Percentiles rank a stretch among this genome's conserved stretches.
Evolutionary conservation across 2,888 invertebrate species (phyloP).

Genomic region (Sinhomidia bicolor): DNA sequence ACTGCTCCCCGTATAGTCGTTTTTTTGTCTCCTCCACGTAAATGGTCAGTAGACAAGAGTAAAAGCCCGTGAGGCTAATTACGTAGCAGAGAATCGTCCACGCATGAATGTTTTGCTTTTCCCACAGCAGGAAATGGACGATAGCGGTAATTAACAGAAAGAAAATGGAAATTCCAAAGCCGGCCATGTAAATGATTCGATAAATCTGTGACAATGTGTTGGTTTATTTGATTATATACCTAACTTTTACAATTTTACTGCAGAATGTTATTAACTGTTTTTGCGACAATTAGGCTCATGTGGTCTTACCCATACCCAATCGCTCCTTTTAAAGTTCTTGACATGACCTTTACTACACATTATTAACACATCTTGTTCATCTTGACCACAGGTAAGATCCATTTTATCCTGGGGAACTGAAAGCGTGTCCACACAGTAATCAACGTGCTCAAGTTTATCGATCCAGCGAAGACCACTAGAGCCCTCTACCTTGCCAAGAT

Average conservation of each 20-base stretch:
- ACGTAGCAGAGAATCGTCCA: constrained; percentile 88
- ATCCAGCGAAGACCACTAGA: constrained; percentile 30
- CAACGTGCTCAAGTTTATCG: constrained; percentile 17
- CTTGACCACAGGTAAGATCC: constrained; percentile 62
- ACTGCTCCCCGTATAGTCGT: constrained; percentile 17
- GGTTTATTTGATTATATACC: no score
- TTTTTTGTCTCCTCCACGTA: constrained; percentile 65
- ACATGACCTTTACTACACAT: constrained; percentile 25
- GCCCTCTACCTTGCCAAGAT: background rate
- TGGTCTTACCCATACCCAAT: constrained; percentile 44
- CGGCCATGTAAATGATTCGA: constrained; percentile 79
- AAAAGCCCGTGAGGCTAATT: constrained; percentile 86
- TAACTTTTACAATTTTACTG: no score
- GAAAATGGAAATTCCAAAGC: constrained; percentile 85
- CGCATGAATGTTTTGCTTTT: constrained; percentile 88
- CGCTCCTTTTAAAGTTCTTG: background rate
- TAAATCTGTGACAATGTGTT: constrained; percentile 58
- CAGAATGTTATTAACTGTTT: no score
- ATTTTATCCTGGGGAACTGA: background rate
- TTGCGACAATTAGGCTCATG: no score
- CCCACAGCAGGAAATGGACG: constrained; percentile 86
- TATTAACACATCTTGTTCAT: constrained; percentile 68
- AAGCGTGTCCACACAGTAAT: constrained; percentile 70
- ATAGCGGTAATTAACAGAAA: constrained; percentile 86
- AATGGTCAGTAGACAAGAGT: constrained; percentile 86